A percentile compares a stretch with the other conserved stretches of the same genome.
phyloP scores from a whole-genome alignment of 2,113 vertebrate genomes.

The Tragelaphus strepsiceros region DNA sequence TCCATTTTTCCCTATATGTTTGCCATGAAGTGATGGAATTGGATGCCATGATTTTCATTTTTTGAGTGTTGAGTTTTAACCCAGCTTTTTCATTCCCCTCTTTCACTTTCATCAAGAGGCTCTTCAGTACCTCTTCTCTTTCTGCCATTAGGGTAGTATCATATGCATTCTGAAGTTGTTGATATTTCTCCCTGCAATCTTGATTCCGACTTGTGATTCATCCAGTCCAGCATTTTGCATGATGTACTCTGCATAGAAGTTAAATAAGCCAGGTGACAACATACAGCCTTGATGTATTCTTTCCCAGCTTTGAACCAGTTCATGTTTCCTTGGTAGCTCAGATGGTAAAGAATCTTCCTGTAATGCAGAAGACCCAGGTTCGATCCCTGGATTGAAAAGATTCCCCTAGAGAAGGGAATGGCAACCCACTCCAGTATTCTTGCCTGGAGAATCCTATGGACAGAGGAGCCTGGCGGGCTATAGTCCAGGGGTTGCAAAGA shows the following conservation, averaged over 20 bases:
- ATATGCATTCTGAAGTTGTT: not conserved
- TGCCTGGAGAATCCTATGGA: not conserved
- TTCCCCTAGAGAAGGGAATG: not conserved
- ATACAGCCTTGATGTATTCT: not conserved
- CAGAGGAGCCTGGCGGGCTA: not conserved
- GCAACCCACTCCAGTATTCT: not conserved
- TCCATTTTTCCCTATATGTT: not conserved
- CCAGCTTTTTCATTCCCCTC: not conserved
- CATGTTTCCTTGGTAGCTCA: accelerated
- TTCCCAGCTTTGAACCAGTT: not conserved
- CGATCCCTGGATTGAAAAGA: not conserved
- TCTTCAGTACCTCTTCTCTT: not conserved
- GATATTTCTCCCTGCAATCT: not conserved
- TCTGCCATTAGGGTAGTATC: not conserved
- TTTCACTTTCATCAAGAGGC: not conserved
- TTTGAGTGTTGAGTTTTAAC: not conserved
- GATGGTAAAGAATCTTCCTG: not conserved
- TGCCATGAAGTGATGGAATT: not conserved
- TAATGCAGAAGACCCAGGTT: not conserved
- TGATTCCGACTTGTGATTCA: not conserved
- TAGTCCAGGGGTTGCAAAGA: not conserved
- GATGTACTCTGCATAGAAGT: not conserved
- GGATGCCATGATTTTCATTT: not conserved
- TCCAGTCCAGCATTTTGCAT: not conserved
- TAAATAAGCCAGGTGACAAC: not conserved